A percentile compares a stretch with the other conserved stretches of the same genome.
Evolutionary conservation across 2,113 vertebrate genomes (phyloP).

Genomic region (Tricholaema leucomelas): DNA sequence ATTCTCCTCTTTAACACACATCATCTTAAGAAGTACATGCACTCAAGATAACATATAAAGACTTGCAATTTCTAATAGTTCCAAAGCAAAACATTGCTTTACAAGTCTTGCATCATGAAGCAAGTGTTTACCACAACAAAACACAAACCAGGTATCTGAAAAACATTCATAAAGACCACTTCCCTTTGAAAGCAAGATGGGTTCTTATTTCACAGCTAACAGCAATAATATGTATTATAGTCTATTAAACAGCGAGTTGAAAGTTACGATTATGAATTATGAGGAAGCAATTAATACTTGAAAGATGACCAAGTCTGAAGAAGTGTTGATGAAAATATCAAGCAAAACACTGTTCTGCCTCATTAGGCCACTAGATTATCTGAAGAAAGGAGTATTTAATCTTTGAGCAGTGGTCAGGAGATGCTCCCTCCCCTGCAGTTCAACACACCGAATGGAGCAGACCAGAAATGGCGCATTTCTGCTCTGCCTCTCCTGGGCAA

Average conservation of each 20-base stretch:
- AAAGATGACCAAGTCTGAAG: background rate
- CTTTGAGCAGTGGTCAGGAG: background rate
- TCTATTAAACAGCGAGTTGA: background rate
- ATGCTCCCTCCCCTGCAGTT: background rate
- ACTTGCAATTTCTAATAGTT: background rate
- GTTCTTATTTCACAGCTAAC: background rate
- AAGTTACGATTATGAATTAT: background rate
- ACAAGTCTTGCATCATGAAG: background rate
- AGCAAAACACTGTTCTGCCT: background rate
- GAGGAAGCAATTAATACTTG: background rate
- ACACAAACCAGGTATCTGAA: background rate
- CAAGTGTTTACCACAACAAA: background rate
- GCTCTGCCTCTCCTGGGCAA: background rate
- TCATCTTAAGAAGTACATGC: background rate
- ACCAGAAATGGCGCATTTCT: background rate
- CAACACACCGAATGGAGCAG: background rate
- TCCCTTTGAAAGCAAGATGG: background rate
- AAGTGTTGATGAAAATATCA: background rate
- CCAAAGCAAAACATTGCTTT: background rate
- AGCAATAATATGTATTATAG: background rate
- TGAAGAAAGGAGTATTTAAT: background rate
- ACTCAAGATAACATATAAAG: background rate
- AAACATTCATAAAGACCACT: background rate
- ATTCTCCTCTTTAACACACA: background rate
- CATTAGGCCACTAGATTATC: background rate